Evolutionary conservation across 2,797 vertebrate genomes (phyloP).

Genomic region (Prunella strophiata): DNA sequence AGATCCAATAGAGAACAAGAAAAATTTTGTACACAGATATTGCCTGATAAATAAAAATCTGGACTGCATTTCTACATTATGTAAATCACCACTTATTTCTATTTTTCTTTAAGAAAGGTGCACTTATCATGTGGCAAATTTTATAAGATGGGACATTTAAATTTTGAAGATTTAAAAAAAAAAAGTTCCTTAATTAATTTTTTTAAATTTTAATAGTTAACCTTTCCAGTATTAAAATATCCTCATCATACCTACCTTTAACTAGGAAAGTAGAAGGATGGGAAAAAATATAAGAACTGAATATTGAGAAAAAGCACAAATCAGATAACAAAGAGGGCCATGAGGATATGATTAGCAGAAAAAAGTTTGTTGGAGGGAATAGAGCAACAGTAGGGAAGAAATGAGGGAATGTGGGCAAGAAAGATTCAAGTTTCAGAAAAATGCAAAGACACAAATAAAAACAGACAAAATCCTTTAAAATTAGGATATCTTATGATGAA

Average conservation of each 20-base stretch:
- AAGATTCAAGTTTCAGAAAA: background rate
- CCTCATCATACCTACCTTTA: background rate
- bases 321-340: background rate
- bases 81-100: background rate
- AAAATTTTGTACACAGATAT: background rate
- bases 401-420: background rate
- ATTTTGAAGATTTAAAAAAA: background rate
- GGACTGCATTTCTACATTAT: background rate
- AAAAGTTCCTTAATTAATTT: background rate
- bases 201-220: background rate
- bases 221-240: background rate
- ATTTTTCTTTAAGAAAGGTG: background rate
- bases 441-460: background rate
- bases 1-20: fast-evolving
- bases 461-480: background rate
- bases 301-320: background rate
- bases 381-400: background rate
- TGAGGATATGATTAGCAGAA: background rate
- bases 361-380: background rate
- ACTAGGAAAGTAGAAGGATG: background rate
- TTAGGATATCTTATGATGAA: background rate
- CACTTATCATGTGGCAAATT: background rate
- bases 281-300: background rate
- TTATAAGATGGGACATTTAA: background rate
- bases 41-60: background rate